Evolutionary conservation across 2,113 vertebrate genomes (phyloP), one percentile per base, ranked within the genome.

Genomic region (Panurus biarmicus): DNA sequence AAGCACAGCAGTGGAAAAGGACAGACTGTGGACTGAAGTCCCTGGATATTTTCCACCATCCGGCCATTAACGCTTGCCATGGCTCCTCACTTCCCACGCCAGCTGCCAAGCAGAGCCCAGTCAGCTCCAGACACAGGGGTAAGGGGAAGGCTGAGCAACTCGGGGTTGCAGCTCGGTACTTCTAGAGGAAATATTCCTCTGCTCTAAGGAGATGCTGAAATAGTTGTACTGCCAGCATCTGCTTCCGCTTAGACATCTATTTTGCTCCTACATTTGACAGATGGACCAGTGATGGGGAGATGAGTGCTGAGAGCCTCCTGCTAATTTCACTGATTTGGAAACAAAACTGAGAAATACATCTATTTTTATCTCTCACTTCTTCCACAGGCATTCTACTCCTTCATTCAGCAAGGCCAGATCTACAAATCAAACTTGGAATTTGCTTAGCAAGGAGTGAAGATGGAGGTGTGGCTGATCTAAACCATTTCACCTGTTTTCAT

Each of bases 11-110:
- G 61, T 71, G 87, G 60, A 76, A 84, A 87, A 89, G 79, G 56
- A 85, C 50, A 57, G 77, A 77, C 22, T 3, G 5, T 70, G 79
- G 91, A 64, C 64, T 36, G 60, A 44, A 89, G 64, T 70, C 47
- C 77, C 81, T 96, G 95, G 95, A 84, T 71, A 4, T 71, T 86
- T 95, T 96, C 97, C 95, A 96, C 74, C 76, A 91, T 92, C 94
- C 47, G 73, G 84, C 91, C n/a, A 3, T 67, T 78, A 44, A 33
- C 9, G 60, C 72, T 86, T 40, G 73, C 89, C 9, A 12, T 9
- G 38, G 80, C 83, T 83, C 72, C 86, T 51, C 7, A 3, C 75
- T 97, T 97, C 96, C 95, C 96, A 96, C 70, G 28, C 45, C 7
- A 58, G 25, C 85, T 96, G 93, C 95, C 95, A 97, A 89, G 66